These are phyloP conservation scores for Paratrypauchen microcephalus DNA, from an alignment of 2,797 vertebrate species.

Conservation along the genomic window DNA sequence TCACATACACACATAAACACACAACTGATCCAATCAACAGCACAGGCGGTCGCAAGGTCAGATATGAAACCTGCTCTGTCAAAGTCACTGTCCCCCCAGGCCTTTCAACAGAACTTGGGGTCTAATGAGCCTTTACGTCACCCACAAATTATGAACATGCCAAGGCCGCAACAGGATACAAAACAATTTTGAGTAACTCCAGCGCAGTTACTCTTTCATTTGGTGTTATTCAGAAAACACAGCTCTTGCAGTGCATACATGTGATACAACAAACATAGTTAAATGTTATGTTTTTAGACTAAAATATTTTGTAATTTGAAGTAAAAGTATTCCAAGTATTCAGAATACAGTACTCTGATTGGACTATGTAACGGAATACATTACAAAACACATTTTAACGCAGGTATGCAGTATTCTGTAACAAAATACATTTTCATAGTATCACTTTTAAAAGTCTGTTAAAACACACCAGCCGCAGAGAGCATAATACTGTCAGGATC, in stretches of 20 bases:
- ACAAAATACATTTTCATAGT: no score
- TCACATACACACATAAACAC: constrained; percentile 5
- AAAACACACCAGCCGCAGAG: constrained; percentile 33
- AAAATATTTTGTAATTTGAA: no score
- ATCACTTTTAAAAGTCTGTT: constrained; percentile 18
- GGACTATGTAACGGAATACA: no score
- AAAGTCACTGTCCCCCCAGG: constrained; percentile 41
- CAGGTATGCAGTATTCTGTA: no score
- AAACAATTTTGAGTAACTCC: constrained; percentile 3
- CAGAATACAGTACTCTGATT: no score
- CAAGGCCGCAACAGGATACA: constrained; percentile 37
- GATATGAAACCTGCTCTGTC: constrained; percentile 32
- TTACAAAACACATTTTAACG: no score
- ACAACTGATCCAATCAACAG: constrained; percentile 46
- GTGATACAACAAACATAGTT: no score
- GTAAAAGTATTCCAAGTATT: no score
- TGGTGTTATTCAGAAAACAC: no score
- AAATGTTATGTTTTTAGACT: no score
- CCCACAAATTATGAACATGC: constrained; percentile 47
- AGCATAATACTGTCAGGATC: constrained; percentile 22
- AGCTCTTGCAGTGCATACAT: no score
- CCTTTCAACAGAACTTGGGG: constrained; percentile 44
- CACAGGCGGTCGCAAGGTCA: constrained; percentile 47
- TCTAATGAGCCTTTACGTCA: constrained; percentile 49
- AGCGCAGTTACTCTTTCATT: no score